Base-by-base conservation (phyloP, 2,888 invertebrate genomes). In the Linnaemya tessellans region DNA sequence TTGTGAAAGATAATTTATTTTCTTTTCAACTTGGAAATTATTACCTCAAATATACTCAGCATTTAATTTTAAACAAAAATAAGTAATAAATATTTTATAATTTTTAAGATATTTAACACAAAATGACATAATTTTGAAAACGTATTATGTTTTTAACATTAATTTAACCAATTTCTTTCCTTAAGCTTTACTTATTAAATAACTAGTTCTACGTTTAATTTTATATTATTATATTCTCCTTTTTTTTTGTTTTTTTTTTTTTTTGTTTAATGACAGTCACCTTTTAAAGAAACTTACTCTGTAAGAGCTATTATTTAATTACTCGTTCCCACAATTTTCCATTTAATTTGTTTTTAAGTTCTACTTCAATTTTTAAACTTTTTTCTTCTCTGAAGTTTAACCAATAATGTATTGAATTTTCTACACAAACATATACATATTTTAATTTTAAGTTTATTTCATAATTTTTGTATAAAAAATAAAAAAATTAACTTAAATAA, bases 21-120 rank as follows among this genome's bases (percentile, higher is more conserved):
- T 84, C 60, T 65, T 64, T 75, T 79, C 11, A 54, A 74, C 80
- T 77, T 58, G 65, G 46, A 75, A 85, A 60, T 56, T 67, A 80
- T 73, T 86, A 86, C 86, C 86, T 86, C 86, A 80, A 78, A 60
- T 64, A 84, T 86, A 86, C 86, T 84, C 86, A 86, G 73, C 71
- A 65, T 79, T 85, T 84, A 54, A 38, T 77, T 80, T 80, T 78
- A 67, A 56, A 70, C 9, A 65, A 70, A 62, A 73, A 41, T 25
- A n/a, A n/a, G n/a, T n/a, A n/a, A n/a, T n/a, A n/a, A n/a, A n/a
- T 35, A 22, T 11, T 13, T 82, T n/a, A 49, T 62, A 38, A 65
- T 41, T 30, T 71, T 78, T 67, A 73, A 68, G 62, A 18, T 41
- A 54, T 15, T 18, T n/a, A 58, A 73, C n/a, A 22, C 13, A 38